A percentile compares a stretch with the other conserved stretches of the same genome.
These are phyloP conservation scores for Zaprionus lachaisei DNA, from an alignment of 1,140 invertebrate species.

Conservation along the genomic window DNA sequence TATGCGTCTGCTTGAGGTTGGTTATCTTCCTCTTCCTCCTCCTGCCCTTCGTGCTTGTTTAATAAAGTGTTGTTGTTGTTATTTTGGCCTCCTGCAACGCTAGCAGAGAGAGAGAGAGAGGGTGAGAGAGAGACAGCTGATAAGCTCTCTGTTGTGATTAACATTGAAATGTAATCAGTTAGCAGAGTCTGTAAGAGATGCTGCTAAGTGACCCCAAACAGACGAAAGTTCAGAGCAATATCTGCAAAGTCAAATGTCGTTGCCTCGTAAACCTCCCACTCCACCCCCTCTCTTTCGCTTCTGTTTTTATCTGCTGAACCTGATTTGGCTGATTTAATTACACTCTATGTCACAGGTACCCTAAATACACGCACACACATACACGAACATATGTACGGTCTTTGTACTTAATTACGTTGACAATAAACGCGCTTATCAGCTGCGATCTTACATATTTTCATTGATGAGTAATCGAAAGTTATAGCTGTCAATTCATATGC, in stretches of 20 bases:
- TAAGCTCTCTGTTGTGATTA: conserved; percentile 30
- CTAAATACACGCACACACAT: background rate
- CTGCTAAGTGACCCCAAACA: conserved; percentile 36
- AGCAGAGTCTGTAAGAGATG: conserved; percentile 24
- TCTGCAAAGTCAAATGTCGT: conserved; percentile 21
- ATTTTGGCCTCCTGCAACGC: conserved; percentile 39
- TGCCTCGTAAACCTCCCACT: background rate
- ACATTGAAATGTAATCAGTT: conserved; percentile 42
- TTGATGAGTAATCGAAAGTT: conserved; percentile 45
- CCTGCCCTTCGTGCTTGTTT: background rate
- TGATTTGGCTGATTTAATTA: conserved; percentile 43
- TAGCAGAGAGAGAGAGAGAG: background rate
- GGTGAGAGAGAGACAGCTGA: background rate
- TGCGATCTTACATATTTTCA: conserved; percentile 26
- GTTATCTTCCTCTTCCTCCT: conserved; percentile 3
- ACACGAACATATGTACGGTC: background rate
- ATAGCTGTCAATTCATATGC: conserved; percentile 6
- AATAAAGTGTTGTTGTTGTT: conserved; percentile 21
- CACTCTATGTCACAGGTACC: conserved; percentile 31
- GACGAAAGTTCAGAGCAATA: conserved; percentile 32
- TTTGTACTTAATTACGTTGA: conserved; percentile 41
- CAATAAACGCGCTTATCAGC: conserved; percentile 38
- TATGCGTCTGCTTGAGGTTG: conserved; percentile 3
- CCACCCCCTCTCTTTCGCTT: background rate
- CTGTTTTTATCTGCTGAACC: conserved; percentile 33